Evolutionary conservation across 2,113 vertebrate genomes (phyloP), one percentile per base, ranked within the genome.

Genomic region (Campylomormyrus tamandua): DNA sequence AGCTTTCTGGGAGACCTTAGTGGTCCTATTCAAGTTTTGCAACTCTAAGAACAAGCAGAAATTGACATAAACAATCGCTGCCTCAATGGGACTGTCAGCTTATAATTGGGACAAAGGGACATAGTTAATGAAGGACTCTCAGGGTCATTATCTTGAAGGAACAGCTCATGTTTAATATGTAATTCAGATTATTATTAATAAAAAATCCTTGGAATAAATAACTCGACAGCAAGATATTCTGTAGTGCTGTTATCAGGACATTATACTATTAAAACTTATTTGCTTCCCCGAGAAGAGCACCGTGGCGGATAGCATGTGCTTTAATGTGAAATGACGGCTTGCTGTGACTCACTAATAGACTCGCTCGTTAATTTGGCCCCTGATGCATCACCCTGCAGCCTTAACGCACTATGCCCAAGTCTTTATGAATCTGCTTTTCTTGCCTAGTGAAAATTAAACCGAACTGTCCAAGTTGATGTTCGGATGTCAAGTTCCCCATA

Each of bases 61-160:
- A 52, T 53, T 53, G 49, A 87, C 85, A 87, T 87, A 87, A 87
- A 87, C 85, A 87, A 87, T 53, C 31, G 2, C 31, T 53, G 10
- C 50, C 85, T 49, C 85, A 39, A 53, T 53, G 85, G 85, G 50
- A 56, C 31, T 53, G 85, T 56, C 49, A 35, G 50, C 50, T 19
- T 87, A 87, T 87, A 56, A 87, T 56, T 53, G 50, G 85, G 50
- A 87, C 85, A 87, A 87, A 87, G 85, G 31, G 21, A 52, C 84
- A 86, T 52, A 83, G 31, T 86, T 50, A 86, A 86, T 86, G 27
- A 86, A 86, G 83, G 48, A 86, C 83, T 86, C 46, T 86, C 45
- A 9, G 83, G 83, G 83, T 50, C 85, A 87, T 87, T 87, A 87
- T 87, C 85, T 52, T 56, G 85, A 52, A 52, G 49, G 85, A 87